phyloP scores from a whole-genome alignment of 2,113 vertebrate species.

The Heterotis niloticus region DNA sequence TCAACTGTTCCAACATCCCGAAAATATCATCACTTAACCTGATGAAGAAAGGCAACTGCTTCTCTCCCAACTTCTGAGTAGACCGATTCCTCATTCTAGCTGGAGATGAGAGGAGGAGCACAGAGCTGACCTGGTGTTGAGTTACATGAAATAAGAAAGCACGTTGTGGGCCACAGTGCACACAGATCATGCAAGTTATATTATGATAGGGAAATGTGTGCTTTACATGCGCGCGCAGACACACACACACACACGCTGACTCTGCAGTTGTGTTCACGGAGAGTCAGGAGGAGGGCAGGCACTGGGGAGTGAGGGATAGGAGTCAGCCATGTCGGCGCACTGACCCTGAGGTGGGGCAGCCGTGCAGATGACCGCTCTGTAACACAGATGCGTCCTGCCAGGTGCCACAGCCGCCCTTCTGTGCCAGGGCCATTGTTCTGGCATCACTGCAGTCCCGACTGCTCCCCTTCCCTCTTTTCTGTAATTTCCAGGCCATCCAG shows the following conservation, averaged over 20 bases:
- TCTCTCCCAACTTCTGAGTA: neutral
- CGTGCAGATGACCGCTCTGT: neutral
- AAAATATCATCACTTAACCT: too few relatives aligned
- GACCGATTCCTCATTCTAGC: neutral
- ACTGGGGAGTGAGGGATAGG: neutral
- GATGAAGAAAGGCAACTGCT: too few relatives aligned
- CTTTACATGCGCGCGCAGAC: too few relatives aligned
- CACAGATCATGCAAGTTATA: neutral
- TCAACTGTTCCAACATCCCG: too few relatives aligned
- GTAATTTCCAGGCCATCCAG: neutral
- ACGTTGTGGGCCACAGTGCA: neutral
- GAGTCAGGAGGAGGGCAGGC: neutral
- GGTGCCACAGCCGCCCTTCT: neutral
- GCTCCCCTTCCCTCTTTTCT: neutral
- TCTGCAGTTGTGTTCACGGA: neutral
- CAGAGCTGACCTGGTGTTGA: neutral
- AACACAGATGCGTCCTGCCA: slow-evolving; percentile 16
- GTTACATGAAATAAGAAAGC: neutral
- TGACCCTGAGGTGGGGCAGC: neutral
- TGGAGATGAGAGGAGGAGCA: neutral
- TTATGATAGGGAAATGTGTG: neutral
- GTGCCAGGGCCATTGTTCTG: neutral
- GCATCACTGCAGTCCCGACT: neutral
- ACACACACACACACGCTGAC: slow-evolving; percentile 1
- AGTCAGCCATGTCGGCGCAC: neutral